phyloP scores from a whole-genome alignment of 2,888 invertebrate species.

The Eupelmus urozonus region DNA sequence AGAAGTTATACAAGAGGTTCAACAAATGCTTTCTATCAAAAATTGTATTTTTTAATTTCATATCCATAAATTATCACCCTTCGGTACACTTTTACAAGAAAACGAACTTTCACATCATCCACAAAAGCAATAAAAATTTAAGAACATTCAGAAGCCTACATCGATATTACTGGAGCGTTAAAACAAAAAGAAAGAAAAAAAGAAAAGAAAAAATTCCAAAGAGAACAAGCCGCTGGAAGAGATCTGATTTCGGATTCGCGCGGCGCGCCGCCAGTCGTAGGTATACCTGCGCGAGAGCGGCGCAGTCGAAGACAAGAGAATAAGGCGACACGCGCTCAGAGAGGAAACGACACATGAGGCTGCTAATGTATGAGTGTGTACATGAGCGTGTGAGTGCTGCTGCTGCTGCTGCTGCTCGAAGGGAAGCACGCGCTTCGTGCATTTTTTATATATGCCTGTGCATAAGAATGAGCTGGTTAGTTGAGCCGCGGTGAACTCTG shows the following conservation, averaged over 20 bases:
- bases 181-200: neutral
- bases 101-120: too few species aligned
- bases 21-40: too few species aligned
- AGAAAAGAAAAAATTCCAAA: neutral
- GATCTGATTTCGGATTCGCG: constrained; percentile 34
- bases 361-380: too few species aligned
- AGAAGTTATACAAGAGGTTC: too few species aligned
- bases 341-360: too few species aligned
- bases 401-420: neutral
- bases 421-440: constrained; percentile 30
- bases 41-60: too few species aligned
- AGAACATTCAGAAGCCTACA: too few species aligned
- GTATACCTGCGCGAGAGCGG: neutral
- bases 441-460: constrained; percentile 21
- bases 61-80: too few species aligned
- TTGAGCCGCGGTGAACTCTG: neutral
- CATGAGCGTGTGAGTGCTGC: too few species aligned
- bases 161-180: neutral
- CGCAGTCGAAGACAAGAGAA: neutral
- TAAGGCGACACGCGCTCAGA: neutral
- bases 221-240: neutral
- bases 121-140: too few species aligned
- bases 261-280: constrained; percentile 4
- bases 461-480: constrained; percentile 7
- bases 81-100: too few species aligned